Evolutionary conservation across 2,888 invertebrate species (phyloP).

Genomic region (Eupsilia transversa): DNA sequence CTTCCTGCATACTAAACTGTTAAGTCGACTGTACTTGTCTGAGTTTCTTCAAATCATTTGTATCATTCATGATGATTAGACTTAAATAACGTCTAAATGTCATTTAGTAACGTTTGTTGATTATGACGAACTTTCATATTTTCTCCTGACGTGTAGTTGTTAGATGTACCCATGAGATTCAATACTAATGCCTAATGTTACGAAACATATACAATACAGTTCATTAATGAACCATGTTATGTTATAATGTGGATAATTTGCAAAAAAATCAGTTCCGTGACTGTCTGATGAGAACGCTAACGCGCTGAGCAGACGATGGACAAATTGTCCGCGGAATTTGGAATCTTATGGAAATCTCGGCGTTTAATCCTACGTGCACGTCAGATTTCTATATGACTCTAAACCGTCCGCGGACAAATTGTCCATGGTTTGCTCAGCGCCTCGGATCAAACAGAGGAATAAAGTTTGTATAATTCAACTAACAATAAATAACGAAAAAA

Average conservation of each 20-base stretch:
- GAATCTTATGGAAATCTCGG: too few species aligned
- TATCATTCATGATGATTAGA: conserved; percentile 36
- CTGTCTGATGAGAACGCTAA: neutral
- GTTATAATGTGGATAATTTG: neutral
- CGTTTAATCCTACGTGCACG: too few species aligned
- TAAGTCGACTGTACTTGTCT: conserved; percentile 15
- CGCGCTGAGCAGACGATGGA: too few species aligned
- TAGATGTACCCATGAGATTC: conserved; percentile 5
- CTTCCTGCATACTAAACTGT: neutral
- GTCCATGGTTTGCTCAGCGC: too few species aligned
- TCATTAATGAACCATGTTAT: conserved; percentile 5
- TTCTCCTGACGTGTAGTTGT: conserved; percentile 46
- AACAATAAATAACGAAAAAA: too few species aligned
- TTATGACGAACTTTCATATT: conserved; percentile 57
- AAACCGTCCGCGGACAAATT: too few species aligned
- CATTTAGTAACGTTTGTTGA: conserved; percentile 35
- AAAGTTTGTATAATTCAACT: too few species aligned
- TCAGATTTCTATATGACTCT: too few species aligned
- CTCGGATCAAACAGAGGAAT: too few species aligned
- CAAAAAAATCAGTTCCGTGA: conserved; percentile 1
- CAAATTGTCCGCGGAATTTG: too few species aligned
- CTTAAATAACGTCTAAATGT: conserved; percentile 36
- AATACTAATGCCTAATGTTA: conserved; percentile 15
- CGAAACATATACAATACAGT: conserved; percentile 23
- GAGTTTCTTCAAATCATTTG: conserved; percentile 36